A percentile compares a stretch with the other conserved stretches of the same genome.
These are phyloP conservation scores for Phrixothrix hirtus DNA, from an alignment of 2,888 invertebrate species.

Conservation along the genomic window DNA sequence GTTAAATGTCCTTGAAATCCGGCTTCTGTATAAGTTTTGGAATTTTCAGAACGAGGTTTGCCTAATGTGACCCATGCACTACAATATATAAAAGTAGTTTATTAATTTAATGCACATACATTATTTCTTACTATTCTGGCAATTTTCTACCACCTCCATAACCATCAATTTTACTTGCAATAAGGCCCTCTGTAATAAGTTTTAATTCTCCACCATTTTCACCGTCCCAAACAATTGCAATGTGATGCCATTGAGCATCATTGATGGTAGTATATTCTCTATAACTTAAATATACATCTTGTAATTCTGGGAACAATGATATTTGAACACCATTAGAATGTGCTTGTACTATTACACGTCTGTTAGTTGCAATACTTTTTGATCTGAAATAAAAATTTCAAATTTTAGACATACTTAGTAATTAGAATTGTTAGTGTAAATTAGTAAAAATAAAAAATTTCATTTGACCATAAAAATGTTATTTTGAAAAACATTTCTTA, in stretches of 20 bases:
- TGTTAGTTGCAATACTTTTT: conserved; percentile 74
- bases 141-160: conserved; percentile 82
- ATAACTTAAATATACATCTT: conserved; percentile 88
- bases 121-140: conserved; percentile 73
- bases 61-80: conserved; percentile 93
- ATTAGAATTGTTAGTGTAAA: too few species aligned
- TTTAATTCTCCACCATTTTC: conserved; percentile 82
- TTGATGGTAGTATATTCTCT: conserved; percentile 91
- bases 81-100: conserved; percentile 39
- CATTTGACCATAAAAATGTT: too few species aligned
- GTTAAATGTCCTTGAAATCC: conserved; percentile 96
- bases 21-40: conserved; percentile 81
- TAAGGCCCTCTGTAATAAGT: conserved; percentile 92
- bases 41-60: conserved; percentile 80
- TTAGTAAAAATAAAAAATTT: too few species aligned
- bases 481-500: too few species aligned
- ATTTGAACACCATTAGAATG: conserved; percentile 93
- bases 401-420: too few species aligned
- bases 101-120: neutral
- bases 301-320: conserved; percentile 83
- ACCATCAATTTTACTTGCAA: conserved; percentile 89
- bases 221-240: conserved; percentile 94
- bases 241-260: conserved; percentile 96
- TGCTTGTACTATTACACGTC: conserved; percentile 84
- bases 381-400: conserved; percentile 69